Evolutionary conservation across 2,797 vertebrate species (phyloP), one percentile per base, ranked within the genome.

Genomic region (Hypotaenidia philippensis): DNA sequence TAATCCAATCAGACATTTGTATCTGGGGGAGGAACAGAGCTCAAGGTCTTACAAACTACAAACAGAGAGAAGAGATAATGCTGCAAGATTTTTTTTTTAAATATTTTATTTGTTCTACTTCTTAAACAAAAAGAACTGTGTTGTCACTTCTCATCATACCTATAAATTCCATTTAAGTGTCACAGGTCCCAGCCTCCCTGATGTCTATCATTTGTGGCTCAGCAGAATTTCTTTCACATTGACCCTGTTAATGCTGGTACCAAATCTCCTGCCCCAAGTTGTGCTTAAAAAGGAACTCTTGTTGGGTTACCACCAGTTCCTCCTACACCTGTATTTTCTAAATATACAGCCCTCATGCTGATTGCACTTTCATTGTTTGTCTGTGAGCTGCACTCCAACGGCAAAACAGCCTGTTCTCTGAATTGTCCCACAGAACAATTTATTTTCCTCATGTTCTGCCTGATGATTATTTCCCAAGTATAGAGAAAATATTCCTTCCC

Each of bases 21-120:
- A 71, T 23, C 41, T 70, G 88, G 95, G 97, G 97, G 97, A 96
- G 97, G 96, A 97, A 82, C 95, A 95, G 91, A 96, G 97, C n/a
- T 96, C 97, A 98, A 97, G 89, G 97, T 97, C 96, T 90, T 87
- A 26, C 65, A 90, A 88, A 93, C 76, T 88, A 77, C 93, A 97
- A 93, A 95, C 89, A 96, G 92, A 92, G 66, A 81, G 75, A 80
- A 4, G 50, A 94, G 89, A 93, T 78, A 92, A n/a, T 59, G 18
- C 64, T 49, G 53, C 34, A 59, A 92, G 59, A 45, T 34, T 80
- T 49, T 22, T 55, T 41, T 74, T 60, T 34, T 45, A 13, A 90
- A 83, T 83, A 75, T 69, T 29, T 8, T 40, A 53, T 89, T 72
- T 93, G 13, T 64, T 79, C 63, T 76, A 44, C 50, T 89, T 87